Conservation (phyloP, 2,888 invertebrate genomes). For the Melanotus villosus region DNA sequence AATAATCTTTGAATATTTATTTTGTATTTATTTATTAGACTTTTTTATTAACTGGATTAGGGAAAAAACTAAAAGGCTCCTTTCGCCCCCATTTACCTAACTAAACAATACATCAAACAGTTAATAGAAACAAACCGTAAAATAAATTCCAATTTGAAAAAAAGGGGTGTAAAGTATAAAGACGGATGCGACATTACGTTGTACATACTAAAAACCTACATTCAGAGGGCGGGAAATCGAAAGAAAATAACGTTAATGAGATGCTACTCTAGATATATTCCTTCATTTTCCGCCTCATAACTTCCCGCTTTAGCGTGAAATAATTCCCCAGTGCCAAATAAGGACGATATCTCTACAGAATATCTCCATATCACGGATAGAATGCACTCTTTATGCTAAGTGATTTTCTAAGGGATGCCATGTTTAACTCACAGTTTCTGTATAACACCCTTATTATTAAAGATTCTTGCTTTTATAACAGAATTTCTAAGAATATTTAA, state of each 20-base stretch:
- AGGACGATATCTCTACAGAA: slow-evolving; percentile 18
- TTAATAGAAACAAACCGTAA: too few species aligned
- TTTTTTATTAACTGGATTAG: too few species aligned
- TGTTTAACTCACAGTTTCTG: background rate
- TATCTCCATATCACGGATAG: slow-evolving; percentile 19
- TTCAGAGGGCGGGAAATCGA: slow-evolving; percentile 18
- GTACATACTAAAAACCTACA: background rate
- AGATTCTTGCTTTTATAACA: background rate
- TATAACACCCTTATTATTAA: background rate
- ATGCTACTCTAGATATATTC: slow-evolving; percentile 25
- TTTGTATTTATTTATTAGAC: too few species aligned
- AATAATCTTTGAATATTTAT: too few species aligned
- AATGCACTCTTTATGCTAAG: slow-evolving; percentile 5
- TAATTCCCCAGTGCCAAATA: slow-evolving; percentile 27
- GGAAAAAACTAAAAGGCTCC: too few species aligned
- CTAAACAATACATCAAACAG: too few species aligned
- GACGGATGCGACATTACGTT: too few species aligned
- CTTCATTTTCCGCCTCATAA: slow-evolving; percentile 29
- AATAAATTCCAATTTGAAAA: too few species aligned
- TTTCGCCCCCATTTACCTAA: too few species aligned
- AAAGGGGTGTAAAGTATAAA: too few species aligned
- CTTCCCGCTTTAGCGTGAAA: slow-evolving; percentile 23
- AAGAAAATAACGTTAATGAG: slow-evolving; percentile 26
- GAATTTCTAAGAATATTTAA: background rate
- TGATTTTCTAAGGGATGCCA: background rate